These are phyloP conservation scores for Cenopis cana DNA, from an alignment of 2,888 invertebrate species.

Conservation along the genomic window DNA sequence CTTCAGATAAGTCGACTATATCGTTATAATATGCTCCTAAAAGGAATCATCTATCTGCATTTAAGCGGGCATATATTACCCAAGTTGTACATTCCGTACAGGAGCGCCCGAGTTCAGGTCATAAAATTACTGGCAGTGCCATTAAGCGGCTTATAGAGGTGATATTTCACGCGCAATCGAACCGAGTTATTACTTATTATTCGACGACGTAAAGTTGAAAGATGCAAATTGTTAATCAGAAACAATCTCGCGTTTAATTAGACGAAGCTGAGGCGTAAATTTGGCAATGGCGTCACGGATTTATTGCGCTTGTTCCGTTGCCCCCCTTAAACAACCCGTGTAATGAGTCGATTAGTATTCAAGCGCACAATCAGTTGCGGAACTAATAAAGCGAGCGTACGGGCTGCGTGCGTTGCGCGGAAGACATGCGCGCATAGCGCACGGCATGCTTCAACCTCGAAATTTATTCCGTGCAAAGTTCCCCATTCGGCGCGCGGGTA, in stretches of 20 bases:
- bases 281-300: conserved; percentile 33
- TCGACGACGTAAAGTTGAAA: conserved; percentile 19
- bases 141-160: conserved; percentile 32
- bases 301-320: conserved; percentile 39
- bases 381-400: conserved; percentile 50
- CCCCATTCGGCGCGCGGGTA: conserved; percentile 40
- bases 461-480: conserved; percentile 53
- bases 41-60: conserved; percentile 35
- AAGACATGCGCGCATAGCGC: conserved; percentile 32
- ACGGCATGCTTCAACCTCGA: conserved; percentile 41
- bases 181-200: conserved; percentile 10
- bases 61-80: conserved; percentile 31
- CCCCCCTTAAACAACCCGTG: conserved; percentile 34
- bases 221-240: conserved; percentile 42
- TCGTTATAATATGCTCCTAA: neutral
- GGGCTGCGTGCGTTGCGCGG: conserved; percentile 16
- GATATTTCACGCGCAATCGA: conserved; percentile 37
- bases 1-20: conserved; percentile 11
- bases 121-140: conserved; percentile 35
- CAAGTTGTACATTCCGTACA: conserved; percentile 20
- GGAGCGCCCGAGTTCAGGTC: conserved; percentile 12
- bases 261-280: conserved; percentile 26
- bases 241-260: conserved; percentile 36
- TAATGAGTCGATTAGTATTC: conserved; percentile 51
- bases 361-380: conserved; percentile 49